Base-by-base conservation (phyloP, 2,113 vertebrate species). In the Merops nubicus region DNA sequence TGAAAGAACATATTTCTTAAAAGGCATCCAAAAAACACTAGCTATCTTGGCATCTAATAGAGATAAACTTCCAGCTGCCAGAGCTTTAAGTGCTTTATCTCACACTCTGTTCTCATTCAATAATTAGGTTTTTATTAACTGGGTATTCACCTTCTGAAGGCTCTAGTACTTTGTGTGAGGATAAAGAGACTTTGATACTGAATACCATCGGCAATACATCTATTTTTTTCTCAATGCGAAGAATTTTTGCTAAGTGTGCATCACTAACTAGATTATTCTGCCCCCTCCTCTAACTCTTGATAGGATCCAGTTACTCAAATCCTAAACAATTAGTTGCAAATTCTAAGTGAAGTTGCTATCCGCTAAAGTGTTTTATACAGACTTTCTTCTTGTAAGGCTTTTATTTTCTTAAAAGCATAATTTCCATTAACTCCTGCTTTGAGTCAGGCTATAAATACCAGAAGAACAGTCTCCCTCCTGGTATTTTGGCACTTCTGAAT, bases 401-500 rank as follows among this genome's bases (percentile, higher is more conserved):
- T 63, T 3, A 34, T 76, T 94, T 94, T 89, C 78, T 36, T 1
- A 9, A 50, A 91, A 91, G 69, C 53, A 65, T 75, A 95, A 95
- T 97, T 95, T 97, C 96, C 88, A 96, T 97, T 96, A 97, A 96
- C 91, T 95, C 88, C 92, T 95, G 72, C 77, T 96, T 95, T 93
- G 90, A 94, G 91, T 93, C 65, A 82, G 76, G 73, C 91, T 93
- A 91, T 96, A 97, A 97, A 96, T 97, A 96, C 92, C 93, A 95
- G 73, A 75, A 79, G 33, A 96, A 89, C 96, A 95, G 92, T 92
- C 91, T 96, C 86, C 29, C 76, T 96, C 57, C 76, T 92, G 93
- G 91, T 96, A 96, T 97, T 97, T 97, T 97, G 96, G 96, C 96
- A 95, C 83, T 91, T 94, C 53, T 68, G 83, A 87, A 73, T 54